Base-by-base conservation (phyloP, 2,888 invertebrate species). In the Temnothorax rugatulus region DNA sequence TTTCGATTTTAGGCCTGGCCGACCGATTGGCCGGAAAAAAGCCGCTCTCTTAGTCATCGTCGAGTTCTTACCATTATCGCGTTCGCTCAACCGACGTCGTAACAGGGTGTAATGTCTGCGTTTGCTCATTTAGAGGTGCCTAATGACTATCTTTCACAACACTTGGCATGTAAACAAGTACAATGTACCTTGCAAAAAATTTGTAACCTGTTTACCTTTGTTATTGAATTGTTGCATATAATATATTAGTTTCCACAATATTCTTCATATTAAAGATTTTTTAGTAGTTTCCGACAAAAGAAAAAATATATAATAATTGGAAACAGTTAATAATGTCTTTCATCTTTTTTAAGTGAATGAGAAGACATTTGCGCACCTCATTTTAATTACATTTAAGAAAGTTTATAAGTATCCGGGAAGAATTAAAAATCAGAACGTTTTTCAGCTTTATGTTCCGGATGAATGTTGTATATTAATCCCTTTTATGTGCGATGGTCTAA, bases 1-100 rank as follows among this genome's bases (percentile, higher is more conserved):
- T 93, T 93, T 93, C 93, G 91, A 93, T 92, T 93, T 92, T 90
- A 90, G 82, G 88, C 82, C 86, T 85, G 86, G 82, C 83, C 82
- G 77, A 84, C 47, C 64, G 47, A 68, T 21, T 69, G 47, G 15
- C 44, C 41, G 57, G 75, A 34, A 87, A 90, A 90, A 88, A 85
- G 29, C 66, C 83, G 29, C 71, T 85, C 76, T 81, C 74, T 85
- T 82, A 82, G 63, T 85, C 82, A 84, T 73, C 85, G 76, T 50
- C 68, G 9, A 41, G 68, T 73, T 83, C 38, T 75, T 41, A 9
- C 13, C 15, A 52, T 79, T 52, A 59, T 47, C 41, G 69, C 79
- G 89, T 83, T 84, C 89, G 79, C 25, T 84, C 61, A 84, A 57
- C 79, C 34, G n/a, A 5, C 50, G 25, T 79, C 61, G 77, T n/a